Conservation (phyloP, 1,140 invertebrate genomes). For the Panagrolaimus sp. region DNA sequence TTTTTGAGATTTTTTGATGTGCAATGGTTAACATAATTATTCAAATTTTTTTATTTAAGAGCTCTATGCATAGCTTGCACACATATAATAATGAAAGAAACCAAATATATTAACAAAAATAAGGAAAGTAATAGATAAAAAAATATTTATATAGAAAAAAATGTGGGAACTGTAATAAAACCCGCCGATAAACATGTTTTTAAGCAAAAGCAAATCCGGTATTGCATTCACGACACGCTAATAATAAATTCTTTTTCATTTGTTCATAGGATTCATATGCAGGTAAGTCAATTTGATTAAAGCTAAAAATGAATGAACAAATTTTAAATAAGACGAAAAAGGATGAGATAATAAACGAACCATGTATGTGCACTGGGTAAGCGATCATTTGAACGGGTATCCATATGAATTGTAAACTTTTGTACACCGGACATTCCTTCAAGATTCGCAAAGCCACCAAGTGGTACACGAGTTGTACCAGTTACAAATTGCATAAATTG, state of each 20-base stretch:
- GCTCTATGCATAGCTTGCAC: too few relatives aligned
- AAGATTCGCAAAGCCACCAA: conserved; percentile 81
- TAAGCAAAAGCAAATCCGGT: too few relatives aligned
- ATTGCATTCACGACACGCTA: conserved; percentile 81
- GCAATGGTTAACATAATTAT: too few relatives aligned
- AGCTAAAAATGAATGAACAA: conserved; percentile 67
- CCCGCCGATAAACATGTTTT: too few relatives aligned
- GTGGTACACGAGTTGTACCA: conserved; percentile 75
- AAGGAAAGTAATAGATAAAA: too few relatives aligned
- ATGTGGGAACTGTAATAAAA: too few relatives aligned
- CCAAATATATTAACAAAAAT: too few relatives aligned
- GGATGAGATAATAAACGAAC: conserved; percentile 63
- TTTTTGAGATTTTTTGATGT: too few relatives aligned
- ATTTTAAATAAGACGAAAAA: conserved; percentile 19
- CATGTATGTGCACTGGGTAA: conserved; percentile 88
- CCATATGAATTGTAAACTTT: conserved; percentile 88
- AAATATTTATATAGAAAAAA: too few relatives aligned
- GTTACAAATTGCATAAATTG: conserved; percentile 93
- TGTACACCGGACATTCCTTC: conserved; percentile 93
- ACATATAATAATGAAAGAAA: too few relatives aligned
- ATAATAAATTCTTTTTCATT: conserved; percentile 74
- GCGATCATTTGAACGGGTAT: conserved; percentile 84
- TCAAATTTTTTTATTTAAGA: too few relatives aligned
- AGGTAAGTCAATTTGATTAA: conserved; percentile 87
- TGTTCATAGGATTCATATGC: conserved; percentile 91